Evolutionary conservation across 1,140 invertebrate species (phyloP).

Genomic region (Diprion similis): DNA sequence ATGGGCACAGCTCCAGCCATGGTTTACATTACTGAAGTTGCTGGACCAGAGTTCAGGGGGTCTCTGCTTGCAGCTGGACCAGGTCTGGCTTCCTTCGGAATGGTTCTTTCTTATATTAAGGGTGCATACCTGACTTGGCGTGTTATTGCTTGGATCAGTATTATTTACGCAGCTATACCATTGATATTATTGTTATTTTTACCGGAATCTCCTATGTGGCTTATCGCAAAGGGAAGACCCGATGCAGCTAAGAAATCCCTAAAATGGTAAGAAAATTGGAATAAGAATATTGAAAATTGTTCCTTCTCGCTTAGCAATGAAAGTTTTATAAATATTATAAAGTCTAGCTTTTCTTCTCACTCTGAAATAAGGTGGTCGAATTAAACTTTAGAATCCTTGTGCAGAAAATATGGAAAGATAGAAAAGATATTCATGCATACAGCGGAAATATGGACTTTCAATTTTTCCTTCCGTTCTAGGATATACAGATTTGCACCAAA

Average conservation of each 20-base stretch:
- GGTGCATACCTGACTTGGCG: conserved; percentile 69
- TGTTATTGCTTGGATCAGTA: conserved; percentile 63
- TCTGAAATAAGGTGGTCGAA: too few species aligned
- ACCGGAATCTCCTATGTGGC: conserved; percentile 74
- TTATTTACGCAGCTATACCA: conserved; percentile 64
- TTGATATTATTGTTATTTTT: conserved; percentile 65
- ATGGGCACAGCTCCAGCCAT: conserved; percentile 66
- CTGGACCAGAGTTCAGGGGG: conserved; percentile 64
- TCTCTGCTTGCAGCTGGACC: conserved; percentile 65
- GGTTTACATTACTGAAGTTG: conserved; percentile 70
- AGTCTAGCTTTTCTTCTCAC: too few species aligned
- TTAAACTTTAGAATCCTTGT: too few species aligned
- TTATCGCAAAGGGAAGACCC: conserved; percentile 63
- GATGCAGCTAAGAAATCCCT: conserved; percentile 65
- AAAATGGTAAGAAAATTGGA: conserved; percentile 46
- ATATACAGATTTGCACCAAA: conserved; percentile 41
- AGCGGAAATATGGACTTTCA: conserved; percentile 20
- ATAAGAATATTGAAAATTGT: background rate
- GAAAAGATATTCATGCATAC: too few species aligned
- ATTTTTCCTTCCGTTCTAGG: conserved; percentile 33
- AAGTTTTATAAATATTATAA: background rate
- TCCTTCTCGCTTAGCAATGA: background rate
- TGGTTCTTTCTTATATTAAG: conserved; percentile 65
- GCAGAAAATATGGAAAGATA: too few species aligned
- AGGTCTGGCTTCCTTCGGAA: conserved; percentile 63